Evolutionary conservation across 2,888 invertebrate genomes (phyloP).

Genomic region (Palloptera scutellata): DNA sequence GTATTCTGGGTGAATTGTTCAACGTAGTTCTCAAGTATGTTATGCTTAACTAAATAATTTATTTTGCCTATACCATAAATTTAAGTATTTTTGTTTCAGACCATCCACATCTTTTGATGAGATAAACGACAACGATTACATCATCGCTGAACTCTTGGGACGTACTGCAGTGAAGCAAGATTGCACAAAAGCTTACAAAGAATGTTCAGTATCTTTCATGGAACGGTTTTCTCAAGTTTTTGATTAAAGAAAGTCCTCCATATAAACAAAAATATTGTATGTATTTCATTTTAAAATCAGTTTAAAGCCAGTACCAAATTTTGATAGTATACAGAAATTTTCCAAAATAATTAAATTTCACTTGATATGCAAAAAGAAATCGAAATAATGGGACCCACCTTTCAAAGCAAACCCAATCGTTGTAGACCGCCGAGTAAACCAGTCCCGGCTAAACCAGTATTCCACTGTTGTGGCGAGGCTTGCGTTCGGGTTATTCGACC

Average conservation of each 20-base stretch:
- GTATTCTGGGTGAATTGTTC: neutral
- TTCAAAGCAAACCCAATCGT: too few relatives aligned
- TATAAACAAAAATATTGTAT: too few relatives aligned
- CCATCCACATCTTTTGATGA: neutral
- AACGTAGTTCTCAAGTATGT: constrained; percentile 2
- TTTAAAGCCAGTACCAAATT: neutral
- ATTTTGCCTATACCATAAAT: neutral
- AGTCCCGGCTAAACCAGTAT: too few relatives aligned
- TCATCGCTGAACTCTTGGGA: neutral
- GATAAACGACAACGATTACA: neutral
- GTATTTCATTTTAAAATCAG: too few relatives aligned
- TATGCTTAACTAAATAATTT: neutral
- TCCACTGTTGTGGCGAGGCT: too few relatives aligned
- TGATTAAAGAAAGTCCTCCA: neutral
- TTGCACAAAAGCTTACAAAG: neutral
- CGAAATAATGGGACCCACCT: too few relatives aligned
- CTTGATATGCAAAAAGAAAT: too few relatives aligned
- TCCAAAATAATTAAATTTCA: too few relatives aligned
- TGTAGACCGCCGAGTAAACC: too few relatives aligned
- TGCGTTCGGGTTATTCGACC: too few relatives aligned
- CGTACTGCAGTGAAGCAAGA: neutral
- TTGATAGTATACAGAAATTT: neutral
- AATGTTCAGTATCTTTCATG: neutral
- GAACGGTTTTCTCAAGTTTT: neutral
- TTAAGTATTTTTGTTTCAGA: neutral